These are phyloP conservation scores for Odontesthes bonariensis DNA, from an alignment of 2,113 vertebrate species.

Conservation along the genomic window DNA sequence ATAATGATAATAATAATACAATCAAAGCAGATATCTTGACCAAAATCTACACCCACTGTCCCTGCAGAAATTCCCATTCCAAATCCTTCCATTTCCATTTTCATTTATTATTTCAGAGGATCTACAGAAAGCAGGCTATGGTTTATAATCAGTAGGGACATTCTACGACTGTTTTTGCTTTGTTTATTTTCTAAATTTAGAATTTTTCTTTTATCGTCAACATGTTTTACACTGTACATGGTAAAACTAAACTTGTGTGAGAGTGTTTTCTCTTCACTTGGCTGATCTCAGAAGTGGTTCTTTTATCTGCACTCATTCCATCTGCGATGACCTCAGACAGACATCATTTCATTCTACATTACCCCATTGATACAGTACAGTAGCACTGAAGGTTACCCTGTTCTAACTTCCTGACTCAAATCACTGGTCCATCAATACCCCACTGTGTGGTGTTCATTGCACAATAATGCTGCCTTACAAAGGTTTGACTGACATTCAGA, in stretches of 20 bases:
- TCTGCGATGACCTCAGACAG: constrained; percentile 63
- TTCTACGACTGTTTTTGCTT: too few relatives aligned
- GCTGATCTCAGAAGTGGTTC: constrained; percentile 57
- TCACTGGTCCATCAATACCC: constrained; percentile 26
- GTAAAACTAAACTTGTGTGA: constrained; percentile 34
- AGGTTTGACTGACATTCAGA: constrained; percentile 17
- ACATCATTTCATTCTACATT: constrained; percentile 77
- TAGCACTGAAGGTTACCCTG: constrained; percentile 20
- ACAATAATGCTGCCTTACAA: constrained; percentile 14
- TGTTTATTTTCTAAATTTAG: too few relatives aligned
- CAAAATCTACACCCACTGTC: too few relatives aligned
- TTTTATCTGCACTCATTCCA: constrained; percentile 61
- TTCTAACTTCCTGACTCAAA: constrained; percentile 41
- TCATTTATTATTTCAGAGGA: too few relatives aligned
- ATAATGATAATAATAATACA: too few relatives aligned
- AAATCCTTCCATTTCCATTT: too few relatives aligned
- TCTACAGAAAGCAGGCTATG: too few relatives aligned
- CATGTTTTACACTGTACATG: too few relatives aligned
- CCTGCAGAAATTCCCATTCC: too few relatives aligned
- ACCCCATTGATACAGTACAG: constrained; percentile 45
- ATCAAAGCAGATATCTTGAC: too few relatives aligned
- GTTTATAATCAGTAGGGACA: too few relatives aligned
- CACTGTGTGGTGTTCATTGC: constrained; percentile 35
- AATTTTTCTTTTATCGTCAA: too few relatives aligned
- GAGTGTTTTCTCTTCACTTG: constrained; percentile 31